Evolutionary conservation across 2,113 vertebrate genomes (phyloP).

Genomic region (Xenopus borealis): DNA sequence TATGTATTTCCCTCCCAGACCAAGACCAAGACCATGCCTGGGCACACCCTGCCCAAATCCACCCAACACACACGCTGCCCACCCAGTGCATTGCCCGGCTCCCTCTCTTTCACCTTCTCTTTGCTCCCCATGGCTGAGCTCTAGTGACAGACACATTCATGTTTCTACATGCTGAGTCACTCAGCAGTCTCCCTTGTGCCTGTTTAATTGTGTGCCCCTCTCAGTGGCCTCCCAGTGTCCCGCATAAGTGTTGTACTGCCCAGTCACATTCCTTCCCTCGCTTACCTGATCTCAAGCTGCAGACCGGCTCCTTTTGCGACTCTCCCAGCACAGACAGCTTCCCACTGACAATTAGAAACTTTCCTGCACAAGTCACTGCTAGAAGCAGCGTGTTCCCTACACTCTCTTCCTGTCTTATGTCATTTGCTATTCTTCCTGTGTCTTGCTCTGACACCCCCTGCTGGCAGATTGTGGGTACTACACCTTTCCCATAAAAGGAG

Average conservation of each 20-base stretch:
- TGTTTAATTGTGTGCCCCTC: too few species aligned
- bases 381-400: constrained; percentile 4
- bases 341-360: background rate
- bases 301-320: background rate
- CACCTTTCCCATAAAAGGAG: background rate
- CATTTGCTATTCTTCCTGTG: constrained; percentile 4
- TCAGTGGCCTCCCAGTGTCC: too few species aligned
- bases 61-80: too few species aligned
- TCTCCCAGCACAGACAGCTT: background rate
- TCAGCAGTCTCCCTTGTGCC: too few species aligned
- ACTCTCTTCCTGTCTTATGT: constrained; percentile 33
- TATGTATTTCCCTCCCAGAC: too few species aligned
- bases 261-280: background rate
- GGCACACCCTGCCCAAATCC: too few species aligned
- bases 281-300: constrained; percentile 16
- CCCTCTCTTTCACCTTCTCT: too few species aligned
- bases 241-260: background rate
- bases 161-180: too few species aligned
- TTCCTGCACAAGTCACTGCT: background rate
- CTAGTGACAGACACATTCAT: too few species aligned
- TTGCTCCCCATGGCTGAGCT: too few species aligned
- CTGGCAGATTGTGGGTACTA: background rate
- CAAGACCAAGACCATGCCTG: too few species aligned
- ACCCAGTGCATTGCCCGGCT: too few species aligned
- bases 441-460: constrained; percentile 22